Evolutionary conservation across 1,140 invertebrate genomes (phyloP), one percentile per base, ranked within the genome.

Genomic region (Gryon sp.): DNA sequence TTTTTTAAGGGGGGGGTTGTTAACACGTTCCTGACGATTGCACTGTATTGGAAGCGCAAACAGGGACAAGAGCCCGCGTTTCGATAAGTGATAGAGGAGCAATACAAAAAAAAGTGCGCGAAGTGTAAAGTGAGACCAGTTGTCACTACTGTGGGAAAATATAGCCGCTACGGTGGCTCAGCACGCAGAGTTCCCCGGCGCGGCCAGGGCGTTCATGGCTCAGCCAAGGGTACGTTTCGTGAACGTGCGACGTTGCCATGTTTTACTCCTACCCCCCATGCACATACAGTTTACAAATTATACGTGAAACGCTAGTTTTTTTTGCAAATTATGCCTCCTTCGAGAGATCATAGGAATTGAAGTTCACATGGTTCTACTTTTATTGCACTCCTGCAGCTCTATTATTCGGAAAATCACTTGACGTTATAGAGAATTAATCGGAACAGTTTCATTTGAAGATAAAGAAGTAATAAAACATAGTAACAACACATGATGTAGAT

Each of bases 181-280:
- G 87, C 88, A 89, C 88, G 89, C 89, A 89, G 89, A 90, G 85
- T 90, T 89, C 86, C 89, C 88, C 86, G 88, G 88, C 85, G 88
- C 89, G 87, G 90, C 89, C 89, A 90, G 90, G 87, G 90, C 89
- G 89, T 90, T 90, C 90, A 92, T 92, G 91, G 90, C 91, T 89
- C 91, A 91, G 90, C 90, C 90, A 90, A 90, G 90, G 90, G 91
- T 91, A 90, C 84, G 90, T 84, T 48, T 9, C 7, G 16, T n/a
- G n/a, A n/a, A n/a, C 32, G 6, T 24, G 9, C 30, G 36, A 12
- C 19, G 38, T 55, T 46, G 48, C 40, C 45, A 40, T 46, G 24
- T 32, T 57, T 20, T 16, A 18, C 11, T 30, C 32, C 14, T 36
- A 19, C 5, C 38, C 18, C n/a, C 20, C 19, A 43, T 24, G 2